These are phyloP conservation scores for Oligia strigilis DNA, from an alignment of 2,888 invertebrate genomes.

Conservation along the genomic window DNA sequence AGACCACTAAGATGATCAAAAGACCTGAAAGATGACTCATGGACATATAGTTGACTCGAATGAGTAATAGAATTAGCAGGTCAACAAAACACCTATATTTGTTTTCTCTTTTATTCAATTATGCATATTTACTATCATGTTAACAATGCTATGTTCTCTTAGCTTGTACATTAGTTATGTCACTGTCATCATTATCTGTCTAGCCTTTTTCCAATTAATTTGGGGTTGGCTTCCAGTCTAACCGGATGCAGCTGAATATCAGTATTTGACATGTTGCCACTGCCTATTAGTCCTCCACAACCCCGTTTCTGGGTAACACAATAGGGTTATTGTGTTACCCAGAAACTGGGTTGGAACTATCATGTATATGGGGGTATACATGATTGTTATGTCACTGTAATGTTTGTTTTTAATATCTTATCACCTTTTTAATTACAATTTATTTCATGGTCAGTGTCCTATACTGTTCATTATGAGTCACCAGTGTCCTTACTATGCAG, in stretches of 20 bases:
- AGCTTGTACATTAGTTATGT: constrained; percentile 10
- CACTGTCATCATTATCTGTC: not conserved
- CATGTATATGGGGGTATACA: not conserved
- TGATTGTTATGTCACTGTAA: constrained; percentile 3
- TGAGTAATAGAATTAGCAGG: constrained; percentile 19
- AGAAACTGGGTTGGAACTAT: too few species aligned
- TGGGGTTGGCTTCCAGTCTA: not conserved
- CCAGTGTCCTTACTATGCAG: constrained; percentile 38
- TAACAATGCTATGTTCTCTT: constrained; percentile 1
- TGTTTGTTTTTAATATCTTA: constrained; percentile 30
- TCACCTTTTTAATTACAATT: constrained; percentile 21
- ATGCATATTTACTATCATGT: not conserved
- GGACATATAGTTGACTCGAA: constrained; percentile 9
- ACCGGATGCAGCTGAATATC: not conserved
- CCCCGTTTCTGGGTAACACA: not conserved
- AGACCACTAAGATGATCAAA: constrained; percentile 16
- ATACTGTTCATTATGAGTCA: constrained; percentile 40
- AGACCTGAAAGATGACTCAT: constrained; percentile 36
- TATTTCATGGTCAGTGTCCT: constrained; percentile 38
- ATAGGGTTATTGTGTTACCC: too few species aligned
- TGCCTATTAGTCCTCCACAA: not conserved
- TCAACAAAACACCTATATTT: constrained; percentile 12
- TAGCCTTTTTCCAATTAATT: not conserved
- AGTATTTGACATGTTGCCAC: not conserved
- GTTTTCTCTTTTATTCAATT: constrained; percentile 23